Base-by-base conservation (phyloP, 2,113 vertebrate genomes). In the Trinectes maculatus region DNA sequence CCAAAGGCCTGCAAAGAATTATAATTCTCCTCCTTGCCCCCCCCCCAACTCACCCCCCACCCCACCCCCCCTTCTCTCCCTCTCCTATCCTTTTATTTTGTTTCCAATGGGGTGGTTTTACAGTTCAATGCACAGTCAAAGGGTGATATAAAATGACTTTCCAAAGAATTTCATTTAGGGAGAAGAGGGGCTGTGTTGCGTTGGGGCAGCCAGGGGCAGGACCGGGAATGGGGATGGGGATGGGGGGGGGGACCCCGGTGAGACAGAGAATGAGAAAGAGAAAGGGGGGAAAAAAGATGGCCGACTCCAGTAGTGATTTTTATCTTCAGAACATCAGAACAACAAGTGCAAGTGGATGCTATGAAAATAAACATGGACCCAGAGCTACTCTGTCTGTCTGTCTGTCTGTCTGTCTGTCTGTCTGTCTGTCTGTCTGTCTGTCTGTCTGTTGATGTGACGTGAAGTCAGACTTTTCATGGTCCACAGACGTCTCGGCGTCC, bases 61-160 rank as follows among this genome's bases (percentile, higher is more conserved):
- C n/a, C 87, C 84, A 65, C 65, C 82, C 49, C 79, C 68, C 84
- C 44, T 64, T 65, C 72, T 72, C 66, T 81, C 77, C 72, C 77
- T 80, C 81, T 79, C 70, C 74, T 69, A 74, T 86, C 89, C 91
- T 79, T 94, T 92, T 91, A 92, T 92, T 92, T 92, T 88, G 91
- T 91, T 92, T 94, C 90, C 89, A 91, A 90, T 86, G 88, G 91
- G 89, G 91, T 90, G 90, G 77, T 89, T 94, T 94, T 92, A 93
- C 93, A 94, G 93, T 93, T 94, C 92, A 94, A 86, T 91, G 93
- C 89, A 91, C 84, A 89, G 92, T 93, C 92, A 94, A 93, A 93
- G 91, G 83, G 89, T 94, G 90, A 94, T 93, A 88, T 89, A 91
- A 93, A 89, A 92, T 93, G 93, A 93, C 93, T 94, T 92, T 91